Percentiles rank a stretch among this genome's conserved stretches.
These are phyloP conservation scores for Ptilorrhoa leucosticta DNA, from an alignment of 2,113 vertebrate genomes.

Conservation along the genomic window DNA sequence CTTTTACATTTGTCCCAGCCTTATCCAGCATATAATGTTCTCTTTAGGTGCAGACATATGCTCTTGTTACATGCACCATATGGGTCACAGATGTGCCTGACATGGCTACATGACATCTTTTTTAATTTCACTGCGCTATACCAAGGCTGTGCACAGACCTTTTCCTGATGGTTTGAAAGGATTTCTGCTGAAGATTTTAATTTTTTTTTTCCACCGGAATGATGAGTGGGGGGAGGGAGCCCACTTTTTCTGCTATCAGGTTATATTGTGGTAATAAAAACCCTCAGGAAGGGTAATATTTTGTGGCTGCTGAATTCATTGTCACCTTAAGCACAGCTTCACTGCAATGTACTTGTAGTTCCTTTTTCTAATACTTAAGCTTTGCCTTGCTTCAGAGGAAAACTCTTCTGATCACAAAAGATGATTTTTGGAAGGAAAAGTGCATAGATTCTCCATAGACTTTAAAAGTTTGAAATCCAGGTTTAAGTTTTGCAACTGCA, in stretches of 20 bases:
- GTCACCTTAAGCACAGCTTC: background rate
- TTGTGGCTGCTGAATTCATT: background rate
- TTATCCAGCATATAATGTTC: slow-evolving; percentile 58
- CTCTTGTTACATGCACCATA: slow-evolving; percentile 73
- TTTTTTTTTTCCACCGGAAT: background rate
- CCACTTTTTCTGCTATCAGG: background rate
- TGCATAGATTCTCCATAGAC: background rate
- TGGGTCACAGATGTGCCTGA: slow-evolving; percentile 76
- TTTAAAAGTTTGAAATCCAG: background rate
- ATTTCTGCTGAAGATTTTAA: slow-evolving; percentile 1
- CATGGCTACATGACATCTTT: slow-evolving; percentile 63
- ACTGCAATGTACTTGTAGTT: background rate
- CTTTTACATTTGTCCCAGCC: slow-evolving; percentile 61
- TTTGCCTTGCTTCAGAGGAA: background rate
- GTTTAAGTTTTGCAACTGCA: background rate
- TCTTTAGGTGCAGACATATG: slow-evolving; percentile 65
- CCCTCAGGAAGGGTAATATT: background rate
- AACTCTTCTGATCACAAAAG: background rate
- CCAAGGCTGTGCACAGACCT: slow-evolving; percentile 4
- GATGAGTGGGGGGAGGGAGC: background rate
- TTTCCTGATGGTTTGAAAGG: slow-evolving; percentile 12
- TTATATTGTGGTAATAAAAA: background rate
- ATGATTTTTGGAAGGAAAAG: background rate
- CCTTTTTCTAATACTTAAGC: background rate
- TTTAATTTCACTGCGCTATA: slow-evolving; percentile 57